phyloP scores from a whole-genome alignment of 1,140 invertebrate species.

The Macrotrachela quadricornifera region DNA sequence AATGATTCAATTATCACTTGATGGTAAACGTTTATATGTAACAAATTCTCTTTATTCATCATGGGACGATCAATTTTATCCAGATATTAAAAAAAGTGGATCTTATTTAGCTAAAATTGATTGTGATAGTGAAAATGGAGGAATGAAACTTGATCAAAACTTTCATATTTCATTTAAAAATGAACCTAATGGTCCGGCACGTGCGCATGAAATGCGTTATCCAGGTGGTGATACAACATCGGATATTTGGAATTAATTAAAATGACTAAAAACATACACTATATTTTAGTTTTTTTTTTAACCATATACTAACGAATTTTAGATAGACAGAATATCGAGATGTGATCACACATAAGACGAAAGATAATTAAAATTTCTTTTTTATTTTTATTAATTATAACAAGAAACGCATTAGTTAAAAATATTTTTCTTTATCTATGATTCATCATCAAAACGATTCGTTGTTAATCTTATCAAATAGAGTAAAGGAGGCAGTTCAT shows the following conservation, averaged over 20 bases:
- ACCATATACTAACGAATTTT: too few relatives aligned
- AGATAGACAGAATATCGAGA: too few relatives aligned
- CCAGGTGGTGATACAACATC: constrained; percentile 88
- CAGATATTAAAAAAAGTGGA: constrained; percentile 52
- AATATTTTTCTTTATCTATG: too few relatives aligned
- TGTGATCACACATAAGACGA: too few relatives aligned
- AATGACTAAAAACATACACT: too few relatives aligned
- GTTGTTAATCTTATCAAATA: too few relatives aligned
- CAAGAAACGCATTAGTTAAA: too few relatives aligned
- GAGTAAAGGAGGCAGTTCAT: too few relatives aligned
- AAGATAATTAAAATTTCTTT: too few relatives aligned
- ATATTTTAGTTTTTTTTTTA: too few relatives aligned
- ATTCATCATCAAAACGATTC: too few relatives aligned
- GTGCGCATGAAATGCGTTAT: constrained; percentile 80
- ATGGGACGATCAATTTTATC: constrained; percentile 86
- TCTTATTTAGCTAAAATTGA: constrained; percentile 59
- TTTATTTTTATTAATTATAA: too few relatives aligned
- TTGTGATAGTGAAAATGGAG: constrained; percentile 59
- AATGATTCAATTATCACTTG: constrained; percentile 84
- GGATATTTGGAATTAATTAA: constrained; percentile 59
- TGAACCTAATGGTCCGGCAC: constrained; percentile 59
- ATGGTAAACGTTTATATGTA: constrained; percentile 76
- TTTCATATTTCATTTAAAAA: constrained; percentile 77
- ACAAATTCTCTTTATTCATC: constrained; percentile 66
- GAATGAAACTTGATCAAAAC: constrained; percentile 57